Percentiles rank a stretch among this genome's conserved stretches.
These are phyloP conservation scores for Catostomus latipinnis DNA, from an alignment of 2,797 vertebrate species.

Conservation along the genomic window DNA sequence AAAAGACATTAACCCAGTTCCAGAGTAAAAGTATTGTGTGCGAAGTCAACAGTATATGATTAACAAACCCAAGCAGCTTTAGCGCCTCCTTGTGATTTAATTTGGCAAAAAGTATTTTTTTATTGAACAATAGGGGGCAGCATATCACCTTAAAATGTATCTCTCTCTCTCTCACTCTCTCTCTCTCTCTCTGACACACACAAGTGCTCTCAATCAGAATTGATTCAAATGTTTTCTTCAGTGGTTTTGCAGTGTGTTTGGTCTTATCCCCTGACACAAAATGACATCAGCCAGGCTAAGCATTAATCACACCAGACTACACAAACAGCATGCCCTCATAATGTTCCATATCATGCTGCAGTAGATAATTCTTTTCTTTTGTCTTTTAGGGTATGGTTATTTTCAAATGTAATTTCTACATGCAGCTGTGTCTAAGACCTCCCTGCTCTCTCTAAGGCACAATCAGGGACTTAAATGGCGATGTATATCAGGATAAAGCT, in stretches of 20 bases:
- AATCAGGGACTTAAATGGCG: neutral
- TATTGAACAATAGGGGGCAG: conserved; percentile 68
- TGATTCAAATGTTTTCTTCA: conserved; percentile 32
- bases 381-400: neutral
- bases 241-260: conserved; percentile 50
- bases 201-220: conserved; percentile 27
- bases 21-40: too few relatives aligned
- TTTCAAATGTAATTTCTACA: neutral
- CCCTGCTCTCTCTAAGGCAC: neutral
- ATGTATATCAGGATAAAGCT: neutral
- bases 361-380: neutral
- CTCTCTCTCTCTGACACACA: conserved; percentile 29
- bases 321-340: conserved; percentile 16
- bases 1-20: too few relatives aligned
- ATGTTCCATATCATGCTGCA: conserved; percentile 1
- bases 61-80: conserved; percentile 30
- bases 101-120: neutral
- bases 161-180: neutral
- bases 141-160: conserved; percentile 21
- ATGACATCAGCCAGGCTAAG: conserved; percentile 57
- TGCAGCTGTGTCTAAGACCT: neutral
- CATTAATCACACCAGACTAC: conserved; percentile 54
- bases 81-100: conserved; percentile 57
- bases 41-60: neutral
- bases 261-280: conserved; percentile 49